Percentiles rank a stretch among this genome's conserved stretches.
These are phyloP conservation scores for Melanerpes aurifrons DNA, from an alignment of 2,113 vertebrate genomes.

Conservation along the genomic window DNA sequence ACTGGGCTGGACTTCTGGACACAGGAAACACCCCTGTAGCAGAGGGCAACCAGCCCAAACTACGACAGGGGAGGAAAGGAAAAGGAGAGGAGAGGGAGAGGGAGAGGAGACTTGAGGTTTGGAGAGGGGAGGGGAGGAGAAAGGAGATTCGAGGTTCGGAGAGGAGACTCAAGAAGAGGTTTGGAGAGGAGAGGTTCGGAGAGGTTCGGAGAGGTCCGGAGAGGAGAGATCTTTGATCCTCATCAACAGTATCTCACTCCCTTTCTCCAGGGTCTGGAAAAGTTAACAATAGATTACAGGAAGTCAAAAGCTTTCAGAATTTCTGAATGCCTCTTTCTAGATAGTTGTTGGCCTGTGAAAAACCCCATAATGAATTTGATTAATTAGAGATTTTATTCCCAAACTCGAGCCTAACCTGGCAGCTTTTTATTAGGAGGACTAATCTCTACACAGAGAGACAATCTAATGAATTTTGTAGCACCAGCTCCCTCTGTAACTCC, in stretches of 20 bases:
- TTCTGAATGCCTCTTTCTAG: neutral
- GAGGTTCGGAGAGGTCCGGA: too few species aligned
- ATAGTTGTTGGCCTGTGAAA: neutral
- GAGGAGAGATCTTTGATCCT: neutral
- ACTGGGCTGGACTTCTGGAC: too few species aligned
- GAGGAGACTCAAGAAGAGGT: too few species aligned
- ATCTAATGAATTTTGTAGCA: neutral
- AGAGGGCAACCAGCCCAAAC: too few species aligned
- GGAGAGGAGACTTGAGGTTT: too few species aligned
- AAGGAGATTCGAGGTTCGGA: too few species aligned
- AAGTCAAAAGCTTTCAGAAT: neutral
- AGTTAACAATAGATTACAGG: neutral
- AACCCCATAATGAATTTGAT: neutral
- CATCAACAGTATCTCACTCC: neutral
- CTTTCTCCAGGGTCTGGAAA: neutral
- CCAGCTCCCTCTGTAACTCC: neutral
- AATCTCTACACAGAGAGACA: neutral
- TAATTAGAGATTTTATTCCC: neutral
- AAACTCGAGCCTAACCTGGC: neutral
- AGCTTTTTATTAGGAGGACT: neutral
- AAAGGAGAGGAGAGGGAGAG: too few species aligned
- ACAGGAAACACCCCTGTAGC: too few species aligned
- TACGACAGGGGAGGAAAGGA: too few species aligned
- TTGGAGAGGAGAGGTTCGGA: too few species aligned
- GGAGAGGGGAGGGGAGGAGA: too few species aligned